Base-by-base conservation (phyloP, 1,140 invertebrate species). In the Trypoxylus dichotomus region DNA sequence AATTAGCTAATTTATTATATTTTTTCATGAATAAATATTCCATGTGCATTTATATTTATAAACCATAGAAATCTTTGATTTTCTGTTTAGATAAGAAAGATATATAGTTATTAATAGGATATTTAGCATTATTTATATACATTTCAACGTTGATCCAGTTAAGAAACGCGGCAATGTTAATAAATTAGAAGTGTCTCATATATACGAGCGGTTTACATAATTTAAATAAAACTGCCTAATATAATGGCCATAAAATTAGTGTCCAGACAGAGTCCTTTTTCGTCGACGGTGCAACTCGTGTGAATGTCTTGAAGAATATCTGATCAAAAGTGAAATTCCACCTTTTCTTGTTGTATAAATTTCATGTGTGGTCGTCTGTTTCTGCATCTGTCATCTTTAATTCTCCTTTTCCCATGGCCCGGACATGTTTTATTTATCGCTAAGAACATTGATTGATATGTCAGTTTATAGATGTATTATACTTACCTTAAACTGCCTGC, bases 401-500 rank as follows among this genome's bases (percentile, higher is more conserved):
- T 63, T 63, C 58, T 24, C 58, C 58, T 63, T 63, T 63, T 63
- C 58, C 58, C 58, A 63, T 63, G 58, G 58, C 25, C 7, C 19
- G 58, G 58, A 63, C 58, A 63, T 63, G 58, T 63, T 63, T 63
- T 63, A 63, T 63, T 63, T 63, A 63, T 63, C 58, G 58, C 58
- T 63, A 63, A 63, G 58, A 63, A 63, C 58, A 63, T 63, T 63
- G 58, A 63, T 63, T 63, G 58, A 63, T 63, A 63, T 63, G 58
- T 63, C 58, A 63, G 58, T 58, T 58, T 58, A 58, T 58, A 58
- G 54, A 58, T 58, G 54, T 63, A 63, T 63, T 63, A 63, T 63
- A 63, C 58, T 63, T 63, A 63, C 58, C 58, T 63, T 63, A 63
- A 63, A 63, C 58, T 63, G 58, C 58, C 58, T 63, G 21, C 43